Evolutionary conservation across 1,140 invertebrate genomes (phyloP), one percentile per base, ranked within the genome.

Genomic region (Leguminivora glycinivorella): DNA sequence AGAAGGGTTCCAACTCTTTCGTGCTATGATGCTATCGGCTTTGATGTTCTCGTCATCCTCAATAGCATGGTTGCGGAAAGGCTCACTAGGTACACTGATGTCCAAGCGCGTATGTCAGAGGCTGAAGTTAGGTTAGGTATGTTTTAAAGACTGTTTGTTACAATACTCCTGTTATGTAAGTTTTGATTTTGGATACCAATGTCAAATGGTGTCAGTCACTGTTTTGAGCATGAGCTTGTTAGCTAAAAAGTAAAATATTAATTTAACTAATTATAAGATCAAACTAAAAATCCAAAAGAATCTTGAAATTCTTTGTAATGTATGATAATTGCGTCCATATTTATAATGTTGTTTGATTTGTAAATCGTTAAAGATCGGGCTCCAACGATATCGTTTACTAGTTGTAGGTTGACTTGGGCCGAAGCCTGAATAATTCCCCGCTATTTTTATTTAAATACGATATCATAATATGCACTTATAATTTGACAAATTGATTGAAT

Each of bases 1-100:
- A 74, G 68, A 76, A 70, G 22, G 75, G 74, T 2, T 81, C 77
- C 56, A 81, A 79, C 10, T 74, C 75, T 0, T 72, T 79, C 19
- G 72, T 76, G 0, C 60, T 79, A n/a, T n/a, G n/a, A n/a, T n/a
- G n/a, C n/a, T 0, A 70, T 75, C 34, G 12, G 34, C 40, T 40
- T 68, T 22, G 38, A 68, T 26, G 67, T 25, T 22, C 25, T 24
- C 29, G 22, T n/a, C 2, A 14, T 71, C 60, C 60, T 67, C 71
- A 72, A 67, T 52, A 52, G 7, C 47, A 52, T 2, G 22, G 22
- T n/a, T 19, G 22, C 47, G 47, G 22, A 0, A 52, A 19, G 19
- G 17, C 47, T 19, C n/a, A 22, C n/a, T 52, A 52, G n/a, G n/a
- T 9, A 22, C 47, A 10, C 19, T 52, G 47, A 52, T 52, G 19